A percentile compares a stretch with the other conserved stretches of the same genome.
phyloP scores from a whole-genome alignment of 2,113 vertebrate genomes.

The Hippocampus mohnikei region DNA sequence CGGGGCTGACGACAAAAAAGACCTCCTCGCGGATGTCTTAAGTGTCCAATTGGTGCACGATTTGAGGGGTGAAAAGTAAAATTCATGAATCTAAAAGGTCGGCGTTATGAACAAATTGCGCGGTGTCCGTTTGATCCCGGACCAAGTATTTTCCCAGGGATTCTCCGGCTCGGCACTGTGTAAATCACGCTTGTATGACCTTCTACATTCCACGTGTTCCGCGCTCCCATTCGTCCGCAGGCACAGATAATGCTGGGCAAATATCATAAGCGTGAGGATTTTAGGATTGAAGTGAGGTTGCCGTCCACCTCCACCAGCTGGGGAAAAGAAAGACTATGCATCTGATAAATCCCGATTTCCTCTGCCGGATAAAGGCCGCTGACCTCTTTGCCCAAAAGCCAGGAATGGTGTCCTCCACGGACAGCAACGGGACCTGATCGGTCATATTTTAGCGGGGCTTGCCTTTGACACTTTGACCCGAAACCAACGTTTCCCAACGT shows the following conservation, averaged over 20 bases:
- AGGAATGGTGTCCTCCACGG: not conserved
- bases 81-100: conserved; percentile 57
- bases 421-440: not conserved
- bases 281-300: conserved; percentile 79
- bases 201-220: conserved; percentile 78
- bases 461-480: not conserved
- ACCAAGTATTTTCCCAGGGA: conserved; percentile 71
- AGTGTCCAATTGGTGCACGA: conserved; percentile 11
- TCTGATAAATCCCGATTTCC: conserved; percentile 44
- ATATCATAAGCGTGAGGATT: conserved; percentile 84
- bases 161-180: conserved; percentile 61
- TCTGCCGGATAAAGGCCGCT: conserved; percentile 22
- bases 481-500: not conserved
- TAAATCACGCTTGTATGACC: conserved; percentile 68
- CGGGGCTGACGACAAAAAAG: not conserved
- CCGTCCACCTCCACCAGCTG: conserved; percentile 66
- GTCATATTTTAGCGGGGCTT: conserved; percentile 2
- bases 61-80: conserved; percentile 26
- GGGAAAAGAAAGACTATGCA: conserved; percentile 50
- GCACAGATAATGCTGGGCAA: conserved; percentile 81
- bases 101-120: conserved; percentile 62
- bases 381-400: conserved; percentile 29
- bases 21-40: too few species aligned
- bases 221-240: conserved; percentile 86
- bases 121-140: conserved; percentile 62